These are phyloP conservation scores for Xylocopa sonorina DNA, from an alignment of 1,140 invertebrate genomes.

Conservation along the genomic window DNA sequence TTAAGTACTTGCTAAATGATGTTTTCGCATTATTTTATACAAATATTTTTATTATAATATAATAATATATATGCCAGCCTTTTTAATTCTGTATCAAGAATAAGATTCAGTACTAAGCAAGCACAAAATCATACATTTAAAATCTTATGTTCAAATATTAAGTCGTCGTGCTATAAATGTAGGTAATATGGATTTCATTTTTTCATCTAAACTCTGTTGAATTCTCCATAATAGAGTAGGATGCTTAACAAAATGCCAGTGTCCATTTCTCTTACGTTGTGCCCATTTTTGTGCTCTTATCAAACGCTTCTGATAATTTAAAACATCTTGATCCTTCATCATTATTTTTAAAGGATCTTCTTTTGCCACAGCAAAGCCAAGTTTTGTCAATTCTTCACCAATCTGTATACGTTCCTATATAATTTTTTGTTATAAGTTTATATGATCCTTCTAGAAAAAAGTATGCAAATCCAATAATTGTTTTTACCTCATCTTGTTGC, in stretches of 20 bases:
- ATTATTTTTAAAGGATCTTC: slow-evolving; percentile 63
- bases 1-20: background rate
- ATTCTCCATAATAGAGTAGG: slow-evolving; percentile 75
- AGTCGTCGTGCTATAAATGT: slow-evolving; percentile 58
- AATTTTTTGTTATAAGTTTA: too few relatives aligned
- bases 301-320: slow-evolving; percentile 75
- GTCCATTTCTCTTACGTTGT: slow-evolving; percentile 78
- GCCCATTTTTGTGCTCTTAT: slow-evolving; percentile 78
- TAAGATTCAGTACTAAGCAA: background rate
- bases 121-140: too few relatives aligned
- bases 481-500: slow-evolving; percentile 73
- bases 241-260: slow-evolving; percentile 80
- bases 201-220: slow-evolving; percentile 61
- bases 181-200: slow-evolving; percentile 67
- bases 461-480: background rate
- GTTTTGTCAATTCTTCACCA: slow-evolving; percentile 78
- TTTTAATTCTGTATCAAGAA: background rate
- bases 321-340: slow-evolving; percentile 58
- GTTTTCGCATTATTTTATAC: background rate
- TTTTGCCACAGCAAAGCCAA: slow-evolving; percentile 79
- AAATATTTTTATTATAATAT: background rate
- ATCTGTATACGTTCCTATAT: slow-evolving; percentile 71
- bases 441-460: slow-evolving; percentile 1
- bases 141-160: slow-evolving; percentile 55
- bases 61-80: background rate